Base-by-base conservation (phyloP, 2,888 invertebrate genomes). In the Resseliella maxima region DNA sequence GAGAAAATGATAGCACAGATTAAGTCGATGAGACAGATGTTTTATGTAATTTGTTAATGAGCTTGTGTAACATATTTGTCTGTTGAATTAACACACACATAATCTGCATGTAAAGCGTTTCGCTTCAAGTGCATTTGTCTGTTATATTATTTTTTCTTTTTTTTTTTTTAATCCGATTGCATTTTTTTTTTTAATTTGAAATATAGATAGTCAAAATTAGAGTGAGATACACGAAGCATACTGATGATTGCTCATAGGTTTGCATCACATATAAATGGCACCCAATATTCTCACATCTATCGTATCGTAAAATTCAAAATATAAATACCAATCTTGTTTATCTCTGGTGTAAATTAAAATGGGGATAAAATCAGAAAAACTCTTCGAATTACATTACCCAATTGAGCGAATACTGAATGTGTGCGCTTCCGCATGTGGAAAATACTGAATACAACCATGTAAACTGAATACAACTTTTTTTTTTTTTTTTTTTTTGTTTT, bases 21-120 rank as follows among this genome's bases (percentile, higher is more conserved):
- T 41, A 5, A 41, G 41, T 41, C 41, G 41, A 5, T 41, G 50
- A n/a, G n/a, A n/a, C n/a, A n/a, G n/a, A n/a, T 24, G 59, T 6
- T 72, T 31, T n/a, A 72, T 72, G 72, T 35, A 72, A 72, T 72
- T 72, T 72, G 72, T 72, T 72, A 72, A 72, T 72, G 72, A 72
- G 72, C 27, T 72, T 72, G 31, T 31, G 18, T 18, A 15, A 72
- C 12, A 27, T 27, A 18, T 72, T 50, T 50, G 12, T 72, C 72
- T 72, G 27, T 35, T 72, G 31, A 72, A 72, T 72, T 72, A 72
- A 72, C 72, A 72, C 72, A 72, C 72, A 72, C 72, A 72, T 72
- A 35, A 72, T 72, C 72, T 50, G 72, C 72, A 31, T 72, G 72
- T 72, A 31, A 72, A 72, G 12, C 0, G 72, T 15, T 59, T 72